Percentiles rank a stretch among this genome's conserved stretches.
Evolutionary conservation across 2,113 vertebrate genomes (phyloP).

Genomic region (Gobiocypris rarus): DNA sequence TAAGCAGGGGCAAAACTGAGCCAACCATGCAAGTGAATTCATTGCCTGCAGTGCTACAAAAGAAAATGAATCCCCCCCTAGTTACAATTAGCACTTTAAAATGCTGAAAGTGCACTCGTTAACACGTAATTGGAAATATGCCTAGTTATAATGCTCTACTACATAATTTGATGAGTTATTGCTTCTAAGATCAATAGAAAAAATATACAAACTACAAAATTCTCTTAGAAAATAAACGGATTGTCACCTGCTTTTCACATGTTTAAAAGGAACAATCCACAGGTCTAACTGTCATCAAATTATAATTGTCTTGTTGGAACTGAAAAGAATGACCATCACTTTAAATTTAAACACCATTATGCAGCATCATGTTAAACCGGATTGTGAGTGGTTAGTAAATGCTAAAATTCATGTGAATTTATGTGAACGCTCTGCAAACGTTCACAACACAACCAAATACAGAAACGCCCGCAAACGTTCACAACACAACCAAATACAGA

Average conservation of each 20-base stretch:
- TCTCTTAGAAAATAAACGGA: background rate
- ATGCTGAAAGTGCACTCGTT: background rate
- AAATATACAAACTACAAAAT: background rate
- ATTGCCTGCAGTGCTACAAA: background rate
- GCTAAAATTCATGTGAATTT: no score
- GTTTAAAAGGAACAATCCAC: background rate
- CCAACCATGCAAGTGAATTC: background rate
- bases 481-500: no score
- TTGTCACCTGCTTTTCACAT: background rate
- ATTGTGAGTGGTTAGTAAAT: no score
- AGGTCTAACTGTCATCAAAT: no score
- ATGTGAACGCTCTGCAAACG: no score
- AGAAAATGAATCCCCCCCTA: background rate
- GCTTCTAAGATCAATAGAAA: background rate
- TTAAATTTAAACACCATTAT: background rate
- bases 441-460: no score
- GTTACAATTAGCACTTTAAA: background rate
- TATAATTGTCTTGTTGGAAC: background rate
- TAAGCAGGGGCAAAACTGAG: constrained; percentile 28
- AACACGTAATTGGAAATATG: background rate
- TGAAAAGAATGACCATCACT: background rate
- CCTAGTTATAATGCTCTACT: background rate
- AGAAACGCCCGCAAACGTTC: no score
- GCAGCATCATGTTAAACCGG: no score
- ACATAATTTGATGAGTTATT: background rate